Evolutionary conservation across 2,797 vertebrate species (phyloP).

Genomic region (Eupleurogrammus muticus): DNA sequence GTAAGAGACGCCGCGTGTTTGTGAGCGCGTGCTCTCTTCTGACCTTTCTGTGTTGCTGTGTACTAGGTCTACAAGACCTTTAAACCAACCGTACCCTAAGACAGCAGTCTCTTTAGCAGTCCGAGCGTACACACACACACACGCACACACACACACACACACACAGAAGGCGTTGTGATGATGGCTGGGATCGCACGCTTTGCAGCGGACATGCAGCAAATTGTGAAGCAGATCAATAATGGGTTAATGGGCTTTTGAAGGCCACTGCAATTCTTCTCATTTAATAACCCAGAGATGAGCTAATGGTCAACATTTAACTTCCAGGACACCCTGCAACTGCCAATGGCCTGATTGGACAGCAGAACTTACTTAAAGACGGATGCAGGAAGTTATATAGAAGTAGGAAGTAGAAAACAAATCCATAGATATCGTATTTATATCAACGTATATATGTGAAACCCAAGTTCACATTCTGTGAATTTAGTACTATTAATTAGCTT

Average conservation of each 20-base stretch:
- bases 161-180: slow-evolving; percentile 1
- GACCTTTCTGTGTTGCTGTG: slow-evolving; percentile 54
- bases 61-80: slow-evolving; percentile 62
- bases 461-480: not conserved
- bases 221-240: not conserved
- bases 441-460: not conserved
- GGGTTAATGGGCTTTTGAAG: slow-evolving; percentile 40
- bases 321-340: slow-evolving; percentile 8
- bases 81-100: slow-evolving; percentile 38
- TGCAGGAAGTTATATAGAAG: not conserved
- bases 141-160: slow-evolving; percentile 2
- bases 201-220: no score
- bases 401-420: not conserved
- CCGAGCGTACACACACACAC: slow-evolving; percentile 5
- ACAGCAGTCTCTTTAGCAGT: slow-evolving; percentile 33
- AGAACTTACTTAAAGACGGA: slow-evolving; percentile 2
- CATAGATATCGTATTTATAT: not conserved
- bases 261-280: slow-evolving; percentile 39
- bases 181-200: slow-evolving; percentile 13
- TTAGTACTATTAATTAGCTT: not conserved
- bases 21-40: slow-evolving; percentile 13
- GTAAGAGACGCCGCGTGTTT: not conserved
- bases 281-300: slow-evolving; percentile 25
- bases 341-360: slow-evolving; percentile 23
- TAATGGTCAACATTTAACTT: slow-evolving; percentile 42